Evolutionary conservation across 2,797 vertebrate species (phyloP), one percentile per base, ranked within the genome.

Genomic region (Pseudomugil gertrudae): DNA sequence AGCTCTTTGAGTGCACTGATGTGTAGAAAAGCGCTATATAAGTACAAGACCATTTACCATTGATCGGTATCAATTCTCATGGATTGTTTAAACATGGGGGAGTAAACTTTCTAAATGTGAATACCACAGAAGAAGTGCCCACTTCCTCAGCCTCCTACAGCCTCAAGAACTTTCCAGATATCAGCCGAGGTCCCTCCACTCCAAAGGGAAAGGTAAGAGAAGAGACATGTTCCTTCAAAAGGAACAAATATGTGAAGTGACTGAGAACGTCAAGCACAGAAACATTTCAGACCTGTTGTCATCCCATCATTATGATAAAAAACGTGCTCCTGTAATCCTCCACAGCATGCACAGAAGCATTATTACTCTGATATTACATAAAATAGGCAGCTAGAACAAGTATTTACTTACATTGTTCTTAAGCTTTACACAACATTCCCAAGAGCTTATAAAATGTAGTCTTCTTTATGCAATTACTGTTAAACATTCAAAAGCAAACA

Each of bases 61-160:
- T n/a, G n/a, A n/a, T n/a, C n/a, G n/a, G n/a, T n/a, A n/a, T n/a
- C n/a, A n/a, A n/a, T n/a, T n/a, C n/a, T 53, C 5, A 29, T 68
- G 59, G 54, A 78, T 66, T 3, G 27, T 32, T 24, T 24, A 21
- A 5, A 54, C 47, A 51, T 3, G 40, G 14, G 33, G 21, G 32
- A 32, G 17, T 5, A 57, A 73, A 50, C 26, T 48, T 57, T 79
- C 45, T 30, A 55, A 55, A 75, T 66, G 40, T 78, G 35, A 80
- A 57, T 66, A 72, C 71, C 52, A 69, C 69, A 58, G 38, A 40
- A 81, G 72, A 23, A 58, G 57, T 68, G 35, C 63, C 65, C 23
- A 78, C 57, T 74, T 73, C 74, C 43, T 81, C 55, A 38, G 65
- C 68, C 40, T 80, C 26, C 57, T 78, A 75, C 43, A 57, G 55